phyloP scores from a whole-genome alignment of 2,888 invertebrate genomes.

The Oeneis ivallda region DNA sequence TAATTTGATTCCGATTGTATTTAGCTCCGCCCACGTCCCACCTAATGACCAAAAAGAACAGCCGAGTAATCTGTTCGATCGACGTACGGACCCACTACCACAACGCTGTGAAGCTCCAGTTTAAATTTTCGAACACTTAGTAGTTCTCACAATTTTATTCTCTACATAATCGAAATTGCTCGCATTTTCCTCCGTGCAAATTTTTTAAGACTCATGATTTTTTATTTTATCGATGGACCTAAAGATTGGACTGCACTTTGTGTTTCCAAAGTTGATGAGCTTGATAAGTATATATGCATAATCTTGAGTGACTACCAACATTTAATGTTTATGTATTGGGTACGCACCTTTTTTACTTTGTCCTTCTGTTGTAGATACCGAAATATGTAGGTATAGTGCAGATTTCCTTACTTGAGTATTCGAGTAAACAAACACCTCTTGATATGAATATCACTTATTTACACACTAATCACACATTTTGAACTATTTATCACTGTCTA shows the following conservation, averaged over 20 bases:
- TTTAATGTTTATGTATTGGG: no score
- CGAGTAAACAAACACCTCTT: no score
- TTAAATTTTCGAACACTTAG: slow-evolving; percentile 21
- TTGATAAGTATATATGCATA: no score
- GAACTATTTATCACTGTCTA: no score
- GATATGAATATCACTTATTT: no score
- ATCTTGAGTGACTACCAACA: no score
- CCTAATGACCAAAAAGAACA: slow-evolving; percentile 71
- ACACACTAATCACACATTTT: no score
- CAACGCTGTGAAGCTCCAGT: slow-evolving; percentile 13
- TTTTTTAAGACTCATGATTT: not conserved
- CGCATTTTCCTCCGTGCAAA: not conserved
- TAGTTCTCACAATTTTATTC: slow-evolving; percentile 19
- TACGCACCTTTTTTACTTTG: no score
- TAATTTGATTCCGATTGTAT: slow-evolving; percentile 80
- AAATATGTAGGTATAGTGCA: no score
- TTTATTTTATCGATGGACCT: not conserved
- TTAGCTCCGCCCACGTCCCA: slow-evolving; percentile 69
- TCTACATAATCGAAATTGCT: not conserved
- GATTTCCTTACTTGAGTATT: no score
- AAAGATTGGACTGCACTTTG: not conserved
- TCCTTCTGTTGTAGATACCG: no score
- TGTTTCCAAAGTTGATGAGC: no score
- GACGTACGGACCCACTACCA: slow-evolving; percentile 7
- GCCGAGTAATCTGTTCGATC: slow-evolving; percentile 47